Conservation (phyloP, 1,140 invertebrate genomes). For the Drosophila aff. region DNA sequence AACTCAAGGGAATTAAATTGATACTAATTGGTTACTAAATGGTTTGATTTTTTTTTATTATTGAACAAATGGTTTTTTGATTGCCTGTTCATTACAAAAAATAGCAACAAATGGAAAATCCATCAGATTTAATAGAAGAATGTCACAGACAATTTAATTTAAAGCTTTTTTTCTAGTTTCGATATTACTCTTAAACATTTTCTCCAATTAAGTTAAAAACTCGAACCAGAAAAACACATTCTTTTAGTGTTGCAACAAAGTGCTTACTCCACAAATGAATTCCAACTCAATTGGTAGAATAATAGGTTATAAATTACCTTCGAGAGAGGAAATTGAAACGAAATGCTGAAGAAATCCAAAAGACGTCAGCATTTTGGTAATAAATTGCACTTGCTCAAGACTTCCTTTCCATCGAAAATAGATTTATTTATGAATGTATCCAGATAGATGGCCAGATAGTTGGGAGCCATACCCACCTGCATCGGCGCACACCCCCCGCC, state of each 20-base stretch:
- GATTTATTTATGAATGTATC: slow-evolving; percentile 51
- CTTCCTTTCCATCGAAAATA: slow-evolving; percentile 35
- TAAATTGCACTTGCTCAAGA: slow-evolving; percentile 44
- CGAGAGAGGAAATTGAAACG: slow-evolving; percentile 38
- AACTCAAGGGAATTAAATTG: slow-evolving; percentile 39
- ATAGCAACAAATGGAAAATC: slow-evolving; percentile 16
- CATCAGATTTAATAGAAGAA: slow-evolving; percentile 13
- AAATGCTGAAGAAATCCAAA: slow-evolving; percentile 35
- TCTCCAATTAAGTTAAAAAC: background rate
- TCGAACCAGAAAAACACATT: background rate
- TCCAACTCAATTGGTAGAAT: slow-evolving; percentile 29
- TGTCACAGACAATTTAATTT: background rate
- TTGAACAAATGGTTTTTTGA: slow-evolving; percentile 43
- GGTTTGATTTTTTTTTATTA: slow-evolving; percentile 15
- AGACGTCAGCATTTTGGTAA: slow-evolving; percentile 50
- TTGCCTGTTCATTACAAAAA: slow-evolving; percentile 30
- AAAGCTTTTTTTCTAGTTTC: too few relatives aligned
- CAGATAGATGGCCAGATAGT: slow-evolving; percentile 23
- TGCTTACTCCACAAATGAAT: slow-evolving; percentile 15
- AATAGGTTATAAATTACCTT: slow-evolving; percentile 30
- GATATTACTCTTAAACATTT: background rate
- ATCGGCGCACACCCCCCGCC: background rate
- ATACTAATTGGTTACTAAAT: slow-evolving; percentile 22
- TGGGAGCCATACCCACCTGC: slow-evolving; percentile 27
- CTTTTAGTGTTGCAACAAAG: background rate